These are phyloP conservation scores for Hypanus sabinus DNA, from an alignment of 2,113 vertebrate species.

Conservation along the genomic window DNA sequence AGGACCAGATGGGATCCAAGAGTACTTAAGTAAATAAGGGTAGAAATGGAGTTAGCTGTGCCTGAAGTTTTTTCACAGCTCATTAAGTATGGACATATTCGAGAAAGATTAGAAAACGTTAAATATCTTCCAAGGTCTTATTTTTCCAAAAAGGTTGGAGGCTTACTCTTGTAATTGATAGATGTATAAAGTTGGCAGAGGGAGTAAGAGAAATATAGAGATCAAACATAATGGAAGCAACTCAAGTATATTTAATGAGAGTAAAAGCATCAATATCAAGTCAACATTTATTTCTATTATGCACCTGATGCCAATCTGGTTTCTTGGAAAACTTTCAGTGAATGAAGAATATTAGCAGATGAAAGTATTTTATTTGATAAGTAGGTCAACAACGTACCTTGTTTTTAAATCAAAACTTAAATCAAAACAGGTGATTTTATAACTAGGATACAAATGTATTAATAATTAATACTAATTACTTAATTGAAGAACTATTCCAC, in stretches of 20 bases:
- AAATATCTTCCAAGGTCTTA: background rate
- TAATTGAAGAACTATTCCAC: background rate
- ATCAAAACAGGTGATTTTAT: background rate
- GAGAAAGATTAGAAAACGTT: background rate
- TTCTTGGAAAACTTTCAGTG: background rate
- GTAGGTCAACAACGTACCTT: background rate
- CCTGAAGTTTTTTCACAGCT: background rate
- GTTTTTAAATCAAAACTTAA: background rate
- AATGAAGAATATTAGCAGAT: background rate
- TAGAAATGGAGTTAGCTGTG: background rate
- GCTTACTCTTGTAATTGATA: background rate
- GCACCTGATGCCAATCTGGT: background rate
- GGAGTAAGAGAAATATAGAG: background rate
- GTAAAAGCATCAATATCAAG: background rate
- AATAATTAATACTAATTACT: background rate
- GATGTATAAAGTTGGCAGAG: background rate
- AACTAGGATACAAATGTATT: background rate
- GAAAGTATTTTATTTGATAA: background rate
- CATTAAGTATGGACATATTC: background rate
- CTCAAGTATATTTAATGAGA: background rate
- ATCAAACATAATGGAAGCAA: no score
- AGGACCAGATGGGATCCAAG: slow-evolving; percentile 2
- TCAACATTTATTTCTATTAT: background rate
- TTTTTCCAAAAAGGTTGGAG: background rate
- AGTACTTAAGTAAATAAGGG: slow-evolving; percentile 26